Evolutionary conservation across 2,888 invertebrate genomes (phyloP), one percentile per base, ranked within the genome.

Genomic region (Ophioninae sp.): DNA sequence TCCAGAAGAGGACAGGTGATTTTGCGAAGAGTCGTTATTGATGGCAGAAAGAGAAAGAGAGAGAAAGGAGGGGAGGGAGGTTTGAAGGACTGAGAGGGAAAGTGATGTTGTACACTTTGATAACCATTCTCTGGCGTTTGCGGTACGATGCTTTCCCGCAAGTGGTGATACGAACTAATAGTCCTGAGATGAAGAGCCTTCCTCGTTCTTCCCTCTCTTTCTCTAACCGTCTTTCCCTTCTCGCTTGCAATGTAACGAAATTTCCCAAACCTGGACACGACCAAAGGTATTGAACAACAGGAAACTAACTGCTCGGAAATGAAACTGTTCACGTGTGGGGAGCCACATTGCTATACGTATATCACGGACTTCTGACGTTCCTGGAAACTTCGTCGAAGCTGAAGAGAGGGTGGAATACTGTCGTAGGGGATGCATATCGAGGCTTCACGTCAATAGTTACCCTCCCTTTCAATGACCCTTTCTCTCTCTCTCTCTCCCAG

Each of bases 11-110:
- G 77, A 78, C 80, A 86, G 82, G 85, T 81, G 82, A 71, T 76
- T 71, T 77, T 58, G 77, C 77, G 68, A 83, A 77, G 83, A 80
- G 80, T 81, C 67, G 78, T 84, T 84, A 81, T 84, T 81, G 80
- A 85, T 85, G 81, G 78, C 80, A 72, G 77, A 71, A 72, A 20
- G 58, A 78, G 59, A 75, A 79, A 59, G 64, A 80, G 56, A 22
- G 61, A 51, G 82, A 84, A 56, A 75, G 79, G 30, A 23, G 51
- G 76, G 41, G 65, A 58, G 72, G 10, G 23, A 30, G 65, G 58
- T 79, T 84, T 82, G 69, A 20, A 65, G 56, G 22, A 61, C 30
- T 58, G 8, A 76, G 74, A 77, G 63, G 76, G 73, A 73, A 30
- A 77, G 67, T 41, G 64, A 30, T 65, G 76, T 61, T 76, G 78